Conservation (phyloP, 1,140 invertebrate species). For the Rhagoletis pomonella region DNA sequence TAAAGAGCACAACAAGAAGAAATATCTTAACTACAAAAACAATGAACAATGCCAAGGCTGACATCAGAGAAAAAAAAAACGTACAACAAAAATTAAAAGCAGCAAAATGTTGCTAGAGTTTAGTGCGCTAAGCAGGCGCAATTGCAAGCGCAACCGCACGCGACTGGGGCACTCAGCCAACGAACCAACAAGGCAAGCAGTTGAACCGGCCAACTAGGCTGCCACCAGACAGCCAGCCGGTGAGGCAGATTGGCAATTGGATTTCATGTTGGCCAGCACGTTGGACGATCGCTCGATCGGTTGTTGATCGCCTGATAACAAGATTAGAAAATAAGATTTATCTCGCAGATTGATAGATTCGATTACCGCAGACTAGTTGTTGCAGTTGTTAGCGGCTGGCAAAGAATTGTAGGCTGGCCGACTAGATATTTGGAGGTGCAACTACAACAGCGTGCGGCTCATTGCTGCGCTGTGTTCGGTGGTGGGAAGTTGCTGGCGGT, state of each 20-base stretch:
- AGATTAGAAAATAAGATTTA: slow-evolving; percentile 55
- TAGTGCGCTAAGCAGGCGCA: slow-evolving; percentile 24
- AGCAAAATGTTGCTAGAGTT: not conserved
- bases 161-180: slow-evolving; percentile 50
- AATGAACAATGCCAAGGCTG: slow-evolving; percentile 3
- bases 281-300: slow-evolving; percentile 32
- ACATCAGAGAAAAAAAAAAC: not conserved
- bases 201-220: not conserved
- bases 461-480: not conserved
- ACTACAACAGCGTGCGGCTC: not conserved
- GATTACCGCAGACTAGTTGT: slow-evolving; percentile 29
- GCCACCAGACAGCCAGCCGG: not conserved
- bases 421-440: slow-evolving; percentile 18
- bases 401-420: not conserved
- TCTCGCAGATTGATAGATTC: slow-evolving; percentile 54
- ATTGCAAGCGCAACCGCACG: slow-evolving; percentile 26
- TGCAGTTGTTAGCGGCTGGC: not conserved
- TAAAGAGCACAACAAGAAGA: not conserved
- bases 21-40: not conserved
- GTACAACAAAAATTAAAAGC: not conserved
- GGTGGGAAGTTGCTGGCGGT: not conserved
- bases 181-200: not conserved
- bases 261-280: not conserved
- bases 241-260: slow-evolving; percentile 29
- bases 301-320: slow-evolving; percentile 52